phyloP scores from a whole-genome alignment of 2,888 invertebrate genomes.

The Diarsia mendica region DNA sequence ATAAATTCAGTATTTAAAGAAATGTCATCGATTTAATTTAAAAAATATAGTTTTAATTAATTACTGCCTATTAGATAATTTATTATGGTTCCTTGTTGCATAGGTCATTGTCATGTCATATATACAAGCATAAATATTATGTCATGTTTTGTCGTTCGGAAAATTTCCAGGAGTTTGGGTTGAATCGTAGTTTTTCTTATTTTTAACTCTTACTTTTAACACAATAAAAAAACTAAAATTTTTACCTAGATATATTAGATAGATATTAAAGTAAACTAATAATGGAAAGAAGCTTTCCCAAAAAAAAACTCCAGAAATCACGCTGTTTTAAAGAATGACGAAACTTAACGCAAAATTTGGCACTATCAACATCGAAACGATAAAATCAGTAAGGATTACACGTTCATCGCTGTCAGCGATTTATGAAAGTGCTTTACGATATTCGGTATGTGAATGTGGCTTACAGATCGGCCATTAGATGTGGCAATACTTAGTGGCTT shows the following conservation, averaged over 20 bases:
- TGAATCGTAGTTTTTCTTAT: background rate
- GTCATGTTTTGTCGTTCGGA: background rate
- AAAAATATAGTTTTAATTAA: background rate
- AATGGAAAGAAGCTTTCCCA: background rate
- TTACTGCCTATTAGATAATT: background rate
- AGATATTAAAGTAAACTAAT: too few species aligned
- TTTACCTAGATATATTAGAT: too few species aligned
- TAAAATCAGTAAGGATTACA: constrained; percentile 35
- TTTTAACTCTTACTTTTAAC: too few species aligned
- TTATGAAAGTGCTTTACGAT: constrained; percentile 55
- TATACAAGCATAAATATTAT: too few species aligned
- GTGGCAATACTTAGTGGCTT: constrained; percentile 46
- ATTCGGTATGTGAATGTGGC: constrained; percentile 43
- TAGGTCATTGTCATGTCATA: background rate
- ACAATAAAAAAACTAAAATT: too few species aligned
- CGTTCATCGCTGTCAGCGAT: constrained; percentile 29
- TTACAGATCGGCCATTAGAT: constrained; percentile 44
- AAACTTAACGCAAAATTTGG: background rate
- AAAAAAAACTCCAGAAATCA: background rate
- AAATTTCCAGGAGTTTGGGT: background rate
- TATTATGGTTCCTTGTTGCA: background rate
- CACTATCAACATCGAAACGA: background rate
- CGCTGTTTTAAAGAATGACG: background rate
- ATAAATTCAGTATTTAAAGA: constrained; percentile 13
- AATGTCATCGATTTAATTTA: constrained; percentile 44